These are phyloP conservation scores for Eupithecia exiguata DNA, from an alignment of 2,888 invertebrate species.

Conservation along the genomic window DNA sequence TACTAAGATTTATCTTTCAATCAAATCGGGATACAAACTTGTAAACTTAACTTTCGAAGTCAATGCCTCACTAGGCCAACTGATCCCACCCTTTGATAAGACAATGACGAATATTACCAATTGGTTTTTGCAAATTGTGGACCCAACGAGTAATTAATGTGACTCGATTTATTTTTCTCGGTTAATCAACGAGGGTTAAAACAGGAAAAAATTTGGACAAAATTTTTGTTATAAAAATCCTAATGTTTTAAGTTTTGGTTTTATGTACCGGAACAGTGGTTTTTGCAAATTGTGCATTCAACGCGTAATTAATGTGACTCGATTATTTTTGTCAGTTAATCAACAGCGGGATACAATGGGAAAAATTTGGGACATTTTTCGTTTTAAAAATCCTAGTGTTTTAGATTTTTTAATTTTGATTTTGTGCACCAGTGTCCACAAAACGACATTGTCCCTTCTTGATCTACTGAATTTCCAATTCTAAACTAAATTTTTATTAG, in stretches of 20 bases:
- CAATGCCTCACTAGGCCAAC: not conserved
- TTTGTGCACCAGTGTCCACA: too few species aligned
- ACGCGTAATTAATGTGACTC: conserved; percentile 66
- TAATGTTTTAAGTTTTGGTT: not conserved
- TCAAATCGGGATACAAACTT: not conserved
- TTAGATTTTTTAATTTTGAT: not conserved
- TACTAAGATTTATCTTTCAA: not conserved
- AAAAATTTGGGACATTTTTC: not conserved
- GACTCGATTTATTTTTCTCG: conserved; percentile 64
- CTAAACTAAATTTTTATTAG: too few species aligned
- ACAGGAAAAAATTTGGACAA: conserved; percentile 24
- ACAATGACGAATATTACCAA: conserved; percentile 75
- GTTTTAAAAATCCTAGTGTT: not conserved
- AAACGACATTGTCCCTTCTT: too few species aligned
- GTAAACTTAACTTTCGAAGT: not conserved
- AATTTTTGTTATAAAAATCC: not conserved
- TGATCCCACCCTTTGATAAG: conserved; percentile 59
- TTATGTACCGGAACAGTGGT: too few species aligned
- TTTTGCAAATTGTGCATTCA: conserved; percentile 76
- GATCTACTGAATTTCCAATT: too few species aligned
- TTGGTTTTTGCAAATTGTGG: conserved; percentile 78
- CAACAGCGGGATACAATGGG: conserved; percentile 46
- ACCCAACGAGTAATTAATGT: conserved; percentile 67
- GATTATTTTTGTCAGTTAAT: conserved; percentile 63
- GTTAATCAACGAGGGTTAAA: conserved; percentile 52